These are phyloP conservation scores for Channa striata DNA, from an alignment of 2,797 vertebrate species.

Conservation along the genomic window DNA sequence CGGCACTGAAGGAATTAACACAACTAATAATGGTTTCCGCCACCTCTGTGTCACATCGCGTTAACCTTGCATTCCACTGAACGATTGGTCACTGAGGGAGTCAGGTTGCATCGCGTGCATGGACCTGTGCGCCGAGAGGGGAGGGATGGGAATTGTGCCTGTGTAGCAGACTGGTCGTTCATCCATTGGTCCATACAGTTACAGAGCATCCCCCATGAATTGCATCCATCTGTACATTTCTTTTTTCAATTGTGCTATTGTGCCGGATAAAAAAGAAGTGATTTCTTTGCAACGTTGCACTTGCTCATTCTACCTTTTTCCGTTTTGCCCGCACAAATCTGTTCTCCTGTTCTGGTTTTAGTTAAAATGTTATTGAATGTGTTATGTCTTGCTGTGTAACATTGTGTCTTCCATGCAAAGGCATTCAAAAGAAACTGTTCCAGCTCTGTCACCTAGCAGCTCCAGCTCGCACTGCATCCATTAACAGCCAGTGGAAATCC, in stretches of 20 bases:
- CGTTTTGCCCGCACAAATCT: constrained; percentile 27
- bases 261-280: constrained; percentile 9
- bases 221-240: constrained; percentile 10
- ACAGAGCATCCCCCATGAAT: constrained; percentile 29
- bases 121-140: constrained; percentile 48
- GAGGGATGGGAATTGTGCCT: constrained; percentile 24
- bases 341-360: not conserved
- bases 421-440: constrained; percentile 11
- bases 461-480: constrained; percentile 26
- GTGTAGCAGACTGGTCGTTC: constrained; percentile 19
- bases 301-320: constrained; percentile 36
- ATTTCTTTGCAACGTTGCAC: constrained; percentile 24
- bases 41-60: constrained; percentile 14
- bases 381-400: constrained; percentile 46
- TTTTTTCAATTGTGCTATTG: constrained; percentile 22
- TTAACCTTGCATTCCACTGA: constrained; percentile 40
- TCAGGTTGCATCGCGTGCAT: constrained; percentile 50
- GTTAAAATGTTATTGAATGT: constrained; percentile 21
- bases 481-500: constrained; percentile 33
- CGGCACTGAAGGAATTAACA: constrained; percentile 40
- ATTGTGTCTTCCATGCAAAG: constrained; percentile 15
- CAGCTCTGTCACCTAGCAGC: constrained; percentile 36
- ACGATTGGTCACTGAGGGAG: constrained; percentile 37
- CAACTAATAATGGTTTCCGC: constrained; percentile 33
- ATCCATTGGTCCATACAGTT: constrained; percentile 18